Evolutionary conservation across 2,113 vertebrate genomes (phyloP), one percentile per base, ranked within the genome.

Genomic region (Tachysurus fulvidraco): DNA sequence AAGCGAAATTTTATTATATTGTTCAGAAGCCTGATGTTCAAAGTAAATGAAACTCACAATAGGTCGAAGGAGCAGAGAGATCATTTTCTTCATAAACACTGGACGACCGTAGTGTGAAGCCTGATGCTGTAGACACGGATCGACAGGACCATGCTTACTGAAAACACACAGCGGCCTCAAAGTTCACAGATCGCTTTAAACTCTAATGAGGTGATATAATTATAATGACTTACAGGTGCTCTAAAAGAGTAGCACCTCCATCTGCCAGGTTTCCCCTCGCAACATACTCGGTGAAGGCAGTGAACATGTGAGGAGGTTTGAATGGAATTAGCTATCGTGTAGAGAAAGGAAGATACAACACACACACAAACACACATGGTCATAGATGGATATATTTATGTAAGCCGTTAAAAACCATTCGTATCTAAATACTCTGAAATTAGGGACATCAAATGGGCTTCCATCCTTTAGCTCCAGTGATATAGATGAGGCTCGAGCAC

Each of bases 311-410:
- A 1, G 57, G 88, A 2, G 94, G 94, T 57, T 89, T 83, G 54
- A 96, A 98, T 10, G 96, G 96, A 84, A 99, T 92, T 88, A 99
- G 88, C 98, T 98, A 69, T 80, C 91, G 67, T 76, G 71, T 0
- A 0, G 80, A 76, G 11, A 41, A 19, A 44, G 54, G 16, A 13
- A 8, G n/a, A 54, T 9, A 7, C 10, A 64, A 12, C 16, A 44
- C 69, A 44, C 3, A 10, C 12, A 67, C 10, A 67, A n/a, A 67
- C 65, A 67, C n/a, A 50, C 8, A 50, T 50, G 46, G 8, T 7
- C 8, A 50, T 50, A 50, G 46, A 50, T 50, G 46, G 5, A 50
- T 50, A 50, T 50, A 50, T 50, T 50, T 50, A 50, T 9, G 46
- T 50, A 50, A 50, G 46, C 46, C 3, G 3, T 50, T 50, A 9